A percentile compares a stretch with the other conserved stretches of the same genome.
These are phyloP conservation scores for Notiomystis cincta DNA, from an alignment of 2,113 vertebrate species.

Conservation along the genomic window DNA sequence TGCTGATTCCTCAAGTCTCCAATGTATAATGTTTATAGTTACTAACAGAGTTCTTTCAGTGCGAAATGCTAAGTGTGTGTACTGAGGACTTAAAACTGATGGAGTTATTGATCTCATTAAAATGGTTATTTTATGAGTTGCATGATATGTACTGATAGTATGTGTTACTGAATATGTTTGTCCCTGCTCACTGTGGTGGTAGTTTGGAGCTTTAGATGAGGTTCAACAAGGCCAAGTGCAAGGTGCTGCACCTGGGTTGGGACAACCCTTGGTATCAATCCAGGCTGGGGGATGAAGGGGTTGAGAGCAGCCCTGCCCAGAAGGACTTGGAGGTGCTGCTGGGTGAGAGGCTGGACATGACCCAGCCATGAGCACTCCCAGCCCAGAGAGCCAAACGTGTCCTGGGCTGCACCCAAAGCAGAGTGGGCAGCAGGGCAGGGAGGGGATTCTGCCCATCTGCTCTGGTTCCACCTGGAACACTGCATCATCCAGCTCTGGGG, in stretches of 20 bases:
- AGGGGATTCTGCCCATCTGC: background rate
- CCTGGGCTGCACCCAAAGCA: background rate
- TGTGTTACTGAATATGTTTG: background rate
- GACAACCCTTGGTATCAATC: accelerated
- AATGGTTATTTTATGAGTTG: background rate
- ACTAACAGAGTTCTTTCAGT: background rate
- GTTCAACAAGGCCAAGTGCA: background rate
- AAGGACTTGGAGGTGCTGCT: background rate
- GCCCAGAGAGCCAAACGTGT: accelerated
- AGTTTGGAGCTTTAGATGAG: background rate
- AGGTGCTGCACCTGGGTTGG: background rate
- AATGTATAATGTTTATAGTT: background rate
- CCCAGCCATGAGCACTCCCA: background rate
- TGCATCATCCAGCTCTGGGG: too few species aligned
- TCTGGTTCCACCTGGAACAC: background rate
- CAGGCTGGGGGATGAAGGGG: background rate
- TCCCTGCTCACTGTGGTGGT: background rate
- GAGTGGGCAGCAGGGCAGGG: accelerated
- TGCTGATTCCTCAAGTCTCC: background rate
- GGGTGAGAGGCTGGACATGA: background rate
- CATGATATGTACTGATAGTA: accelerated
- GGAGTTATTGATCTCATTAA: background rate
- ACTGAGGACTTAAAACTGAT: background rate
- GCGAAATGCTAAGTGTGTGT: background rate
- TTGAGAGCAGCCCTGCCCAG: too few species aligned